Evolutionary conservation across 2,797 vertebrate genomes (phyloP).

Genomic region (Gambelia wislizenii): DNA sequence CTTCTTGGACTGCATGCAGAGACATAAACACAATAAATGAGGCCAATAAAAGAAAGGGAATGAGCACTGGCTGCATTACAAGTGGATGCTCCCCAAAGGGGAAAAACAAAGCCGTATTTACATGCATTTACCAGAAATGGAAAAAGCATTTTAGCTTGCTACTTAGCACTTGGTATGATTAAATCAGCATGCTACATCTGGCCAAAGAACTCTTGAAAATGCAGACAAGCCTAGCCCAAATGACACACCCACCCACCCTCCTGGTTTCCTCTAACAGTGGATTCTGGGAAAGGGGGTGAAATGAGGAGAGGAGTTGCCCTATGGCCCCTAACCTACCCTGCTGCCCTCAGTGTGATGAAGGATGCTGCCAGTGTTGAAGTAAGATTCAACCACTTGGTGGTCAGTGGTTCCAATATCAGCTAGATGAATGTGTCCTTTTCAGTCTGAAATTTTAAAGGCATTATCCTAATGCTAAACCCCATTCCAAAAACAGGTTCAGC

Average conservation of each 20-base stretch:
- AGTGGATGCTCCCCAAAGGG: background rate
- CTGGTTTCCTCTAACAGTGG: background rate
- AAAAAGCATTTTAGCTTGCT: background rate
- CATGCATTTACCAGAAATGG: background rate
- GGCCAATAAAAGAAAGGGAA: background rate
- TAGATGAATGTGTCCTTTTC: too few relatives aligned
- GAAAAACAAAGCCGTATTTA: too few relatives aligned
- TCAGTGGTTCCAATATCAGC: too few relatives aligned
- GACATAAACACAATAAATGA: fast-evolving
- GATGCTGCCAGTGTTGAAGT: background rate
- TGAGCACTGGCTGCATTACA: background rate
- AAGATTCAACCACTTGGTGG: background rate
- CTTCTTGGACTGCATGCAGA: slow-evolving; percentile 86
- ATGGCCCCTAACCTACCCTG: too few relatives aligned
- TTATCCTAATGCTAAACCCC: too few relatives aligned
- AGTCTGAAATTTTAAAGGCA: too few relatives aligned
- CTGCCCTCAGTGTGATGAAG: background rate
- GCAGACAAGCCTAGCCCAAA: background rate
- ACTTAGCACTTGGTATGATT: background rate
- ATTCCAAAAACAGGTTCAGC: too few relatives aligned
- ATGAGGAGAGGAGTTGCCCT: background rate
- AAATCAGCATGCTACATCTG: background rate
- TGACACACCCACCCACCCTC: background rate
- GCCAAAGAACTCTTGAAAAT: background rate
- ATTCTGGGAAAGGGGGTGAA: background rate